Evolutionary conservation across 2,797 vertebrate species (phyloP), one percentile per base, ranked within the genome.

Genomic region (Rhynchonycteris naso): DNA sequence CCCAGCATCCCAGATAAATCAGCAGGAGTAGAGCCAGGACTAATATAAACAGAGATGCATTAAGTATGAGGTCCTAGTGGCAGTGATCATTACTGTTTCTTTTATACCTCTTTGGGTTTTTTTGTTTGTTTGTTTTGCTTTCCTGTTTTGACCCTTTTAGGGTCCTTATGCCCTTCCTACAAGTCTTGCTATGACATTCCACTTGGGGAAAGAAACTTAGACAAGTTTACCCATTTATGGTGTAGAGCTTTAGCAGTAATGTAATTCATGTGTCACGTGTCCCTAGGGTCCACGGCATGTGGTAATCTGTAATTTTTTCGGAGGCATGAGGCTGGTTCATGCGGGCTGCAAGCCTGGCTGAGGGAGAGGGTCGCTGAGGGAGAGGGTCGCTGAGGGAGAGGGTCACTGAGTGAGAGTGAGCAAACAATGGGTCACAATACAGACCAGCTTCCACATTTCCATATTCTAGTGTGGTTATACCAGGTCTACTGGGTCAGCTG

Each of bases 91-190:
- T 52, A 69, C 35, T 56, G 28, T 56, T 92, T 63, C 80, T 75
- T 85, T 72, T 54, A 74, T 19, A 92, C 4, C 19, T 5, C 47
- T 71, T 81, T 4, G 43, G 43, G 43, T n/a, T n/a, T n/a, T n/a
- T n/a, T n/a, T n/a, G 43, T 43, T 43, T 71, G 14, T 81, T 68
- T 69, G 75, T 61, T 43, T 90, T 63, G 7, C n/a, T 69, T 85
- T 92, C 59, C 93, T 56, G 50, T 87, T 90, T 95, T 66, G 75
- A 63, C 28, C 91, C 68, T 78, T 74, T 83, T 18, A 83, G 72
- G 28, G 16, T 94, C 59, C 38, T 78, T 61, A 11, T 38, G 9
- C 14, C 59, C 47, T 88, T 75, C 24, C 65, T 28, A 18, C 26
- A 87, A 83, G 43, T 35, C 72, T 96, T 71, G 43, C 35, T 61